phyloP scores from a whole-genome alignment of 2,113 vertebrate genomes.

The Boulengeromyrus knoepffleri region DNA sequence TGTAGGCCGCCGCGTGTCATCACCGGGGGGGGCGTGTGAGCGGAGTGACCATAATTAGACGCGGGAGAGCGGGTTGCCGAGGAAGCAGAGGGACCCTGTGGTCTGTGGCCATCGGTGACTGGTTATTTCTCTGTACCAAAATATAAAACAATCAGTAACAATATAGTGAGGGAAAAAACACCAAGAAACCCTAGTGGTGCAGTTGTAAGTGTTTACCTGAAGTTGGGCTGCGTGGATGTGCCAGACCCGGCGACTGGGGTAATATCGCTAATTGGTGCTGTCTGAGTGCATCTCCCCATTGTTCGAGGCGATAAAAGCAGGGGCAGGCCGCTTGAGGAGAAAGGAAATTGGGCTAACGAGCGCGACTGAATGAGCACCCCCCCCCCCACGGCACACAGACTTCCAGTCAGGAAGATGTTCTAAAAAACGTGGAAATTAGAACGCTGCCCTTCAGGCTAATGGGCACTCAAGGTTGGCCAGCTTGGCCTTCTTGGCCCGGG shows the following conservation, averaged over 20 bases:
- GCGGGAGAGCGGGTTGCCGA: background rate
- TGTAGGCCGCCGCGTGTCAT: background rate
- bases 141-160: background rate
- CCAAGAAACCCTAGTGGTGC: background rate
- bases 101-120: background rate
- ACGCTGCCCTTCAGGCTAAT: background rate
- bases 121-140: background rate
- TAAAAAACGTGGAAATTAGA: background rate
- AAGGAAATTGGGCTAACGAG: background rate
- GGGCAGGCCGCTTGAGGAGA: background rate
- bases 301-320: background rate
- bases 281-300: constrained; percentile 37
- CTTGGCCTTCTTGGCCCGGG: background rate
- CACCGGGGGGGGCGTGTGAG: background rate
- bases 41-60: background rate
- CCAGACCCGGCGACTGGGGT: constrained; percentile 54
- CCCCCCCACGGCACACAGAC: background rate
- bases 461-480: background rate
- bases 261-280: constrained; percentile 78
- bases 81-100: background rate
- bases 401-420: background rate
- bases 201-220: background rate
- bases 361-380: background rate
- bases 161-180: background rate
- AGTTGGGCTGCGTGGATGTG: constrained; percentile 17